Evolutionary conservation across 2,888 invertebrate species (phyloP).

Genomic region (Limnephilus lunatus): DNA sequence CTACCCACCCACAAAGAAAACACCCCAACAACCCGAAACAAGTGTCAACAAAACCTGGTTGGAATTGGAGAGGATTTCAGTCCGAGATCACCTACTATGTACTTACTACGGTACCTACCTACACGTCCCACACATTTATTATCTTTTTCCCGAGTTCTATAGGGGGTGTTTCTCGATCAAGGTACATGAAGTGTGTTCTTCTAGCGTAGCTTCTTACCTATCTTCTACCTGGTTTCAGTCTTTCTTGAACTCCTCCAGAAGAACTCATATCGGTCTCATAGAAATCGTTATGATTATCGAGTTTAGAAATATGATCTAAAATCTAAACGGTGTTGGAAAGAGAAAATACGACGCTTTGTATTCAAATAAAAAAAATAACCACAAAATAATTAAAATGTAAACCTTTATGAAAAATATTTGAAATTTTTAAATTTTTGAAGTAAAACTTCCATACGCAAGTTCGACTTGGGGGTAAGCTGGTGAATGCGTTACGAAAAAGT

Average conservation of each 20-base stretch:
- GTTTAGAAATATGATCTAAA: too few relatives aligned
- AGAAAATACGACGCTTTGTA: too few relatives aligned
- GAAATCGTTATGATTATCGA: too few relatives aligned
- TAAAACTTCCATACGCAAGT: too few relatives aligned
- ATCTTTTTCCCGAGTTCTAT: background rate
- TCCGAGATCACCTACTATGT: background rate
- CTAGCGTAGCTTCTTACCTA: background rate
- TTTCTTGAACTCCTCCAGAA: background rate
- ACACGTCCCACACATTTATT: background rate
- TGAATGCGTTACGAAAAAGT: too few relatives aligned
- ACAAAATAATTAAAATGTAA: too few relatives aligned
- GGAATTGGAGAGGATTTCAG: background rate
- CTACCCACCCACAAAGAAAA: background rate
- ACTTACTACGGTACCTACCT: background rate
- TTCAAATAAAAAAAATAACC: too few relatives aligned
- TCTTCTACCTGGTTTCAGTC: background rate
- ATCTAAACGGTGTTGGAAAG: too few relatives aligned
- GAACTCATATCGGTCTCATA: background rate
- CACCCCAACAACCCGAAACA: background rate
- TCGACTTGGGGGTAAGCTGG: too few relatives aligned
- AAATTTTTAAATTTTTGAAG: too few relatives aligned
- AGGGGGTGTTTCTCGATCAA: background rate
- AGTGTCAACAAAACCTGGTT: background rate
- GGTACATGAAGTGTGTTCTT: background rate
- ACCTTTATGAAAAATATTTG: too few relatives aligned